Percentiles rank a stretch among this genome's conserved stretches.
phyloP scores from a whole-genome alignment of 2,888 invertebrate genomes.

The Drosophila merina region DNA sequence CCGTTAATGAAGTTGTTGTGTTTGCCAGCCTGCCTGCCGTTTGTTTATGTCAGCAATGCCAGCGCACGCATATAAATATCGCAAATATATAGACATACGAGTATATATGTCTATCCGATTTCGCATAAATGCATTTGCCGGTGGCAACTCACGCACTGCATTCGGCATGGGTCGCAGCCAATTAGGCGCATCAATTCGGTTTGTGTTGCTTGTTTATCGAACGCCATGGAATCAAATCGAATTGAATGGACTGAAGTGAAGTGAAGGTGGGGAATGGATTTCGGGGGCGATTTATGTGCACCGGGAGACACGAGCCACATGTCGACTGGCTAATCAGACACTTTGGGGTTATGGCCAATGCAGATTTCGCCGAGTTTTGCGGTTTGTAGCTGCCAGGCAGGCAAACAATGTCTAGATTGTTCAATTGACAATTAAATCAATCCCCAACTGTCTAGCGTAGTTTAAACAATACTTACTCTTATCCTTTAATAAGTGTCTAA shows the following conservation, averaged over 20 bases:
- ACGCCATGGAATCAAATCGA: constrained; percentile 8
- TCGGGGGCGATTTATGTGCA: constrained; percentile 3
- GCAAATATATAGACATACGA: constrained; percentile 2
- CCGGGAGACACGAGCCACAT: constrained; percentile 37
- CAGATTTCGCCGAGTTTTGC: constrained; percentile 21
- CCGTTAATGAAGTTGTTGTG: constrained; percentile 75
- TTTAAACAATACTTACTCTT: neutral
- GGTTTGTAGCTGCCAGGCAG: neutral
- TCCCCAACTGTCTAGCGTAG: neutral
- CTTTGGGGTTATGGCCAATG: constrained; percentile 46
- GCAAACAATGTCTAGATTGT: neutral
- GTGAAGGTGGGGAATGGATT: constrained; percentile 23
- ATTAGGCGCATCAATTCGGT: constrained; percentile 72
- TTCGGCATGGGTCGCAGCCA: constrained; percentile 59
- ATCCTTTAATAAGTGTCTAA: neutral
- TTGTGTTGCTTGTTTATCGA: constrained; percentile 53
- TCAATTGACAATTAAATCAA: constrained; percentile 19
- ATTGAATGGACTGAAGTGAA: neutral
- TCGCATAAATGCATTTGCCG: constrained; percentile 28
- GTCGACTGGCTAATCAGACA: constrained; percentile 52
- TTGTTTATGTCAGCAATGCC: constrained; percentile 24
- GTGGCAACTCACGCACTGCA: constrained; percentile 21
- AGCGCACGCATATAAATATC: constrained; percentile 70
- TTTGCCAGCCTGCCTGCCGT: constrained; percentile 51
- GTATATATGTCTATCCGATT: constrained; percentile 9